Evolutionary conservation across 2,113 vertebrate genomes (phyloP).

Genomic region (Tinamus guttatus): DNA sequence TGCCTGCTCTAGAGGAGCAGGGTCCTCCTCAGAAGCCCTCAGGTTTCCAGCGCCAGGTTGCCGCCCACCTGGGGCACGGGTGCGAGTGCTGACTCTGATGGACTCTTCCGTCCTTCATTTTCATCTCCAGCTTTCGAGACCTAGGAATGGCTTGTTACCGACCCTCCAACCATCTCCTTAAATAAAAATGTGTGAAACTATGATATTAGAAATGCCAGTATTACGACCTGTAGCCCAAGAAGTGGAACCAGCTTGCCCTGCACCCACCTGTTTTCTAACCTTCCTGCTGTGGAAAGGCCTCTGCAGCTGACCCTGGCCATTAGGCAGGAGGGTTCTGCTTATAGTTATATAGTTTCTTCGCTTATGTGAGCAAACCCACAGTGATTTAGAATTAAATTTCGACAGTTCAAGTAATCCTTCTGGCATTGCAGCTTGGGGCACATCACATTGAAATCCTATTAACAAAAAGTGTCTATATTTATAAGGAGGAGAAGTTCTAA

Average conservation of each 20-base stretch:
- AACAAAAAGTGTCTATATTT: neutral
- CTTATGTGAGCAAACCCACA: neutral
- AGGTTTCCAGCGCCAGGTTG: neutral
- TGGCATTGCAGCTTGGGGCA: neutral
- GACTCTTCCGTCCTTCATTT: neutral
- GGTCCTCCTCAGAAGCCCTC: neutral
- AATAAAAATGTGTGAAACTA: neutral
- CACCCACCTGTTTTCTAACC: neutral
- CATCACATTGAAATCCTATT: slow-evolving; percentile 25
- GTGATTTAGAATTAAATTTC: slow-evolving; percentile 41
- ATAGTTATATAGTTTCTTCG: neutral
- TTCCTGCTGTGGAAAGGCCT: neutral
- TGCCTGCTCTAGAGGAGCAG: neutral
- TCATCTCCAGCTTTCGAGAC: neutral
- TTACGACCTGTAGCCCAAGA: neutral
- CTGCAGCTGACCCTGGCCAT: neutral
- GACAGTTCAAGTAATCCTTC: slow-evolving; percentile 30
- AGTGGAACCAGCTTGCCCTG: neutral
- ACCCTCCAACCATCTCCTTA: neutral
- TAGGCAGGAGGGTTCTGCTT: neutral
- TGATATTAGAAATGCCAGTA: neutral
- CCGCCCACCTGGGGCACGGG: neutral
- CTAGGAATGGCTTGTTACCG: neutral
- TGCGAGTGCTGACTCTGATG: neutral
- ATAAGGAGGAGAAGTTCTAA: slow-evolving; percentile 7